Conservation (phyloP, 1,140 invertebrate genomes). For the Brachionus koreanus region DNA sequence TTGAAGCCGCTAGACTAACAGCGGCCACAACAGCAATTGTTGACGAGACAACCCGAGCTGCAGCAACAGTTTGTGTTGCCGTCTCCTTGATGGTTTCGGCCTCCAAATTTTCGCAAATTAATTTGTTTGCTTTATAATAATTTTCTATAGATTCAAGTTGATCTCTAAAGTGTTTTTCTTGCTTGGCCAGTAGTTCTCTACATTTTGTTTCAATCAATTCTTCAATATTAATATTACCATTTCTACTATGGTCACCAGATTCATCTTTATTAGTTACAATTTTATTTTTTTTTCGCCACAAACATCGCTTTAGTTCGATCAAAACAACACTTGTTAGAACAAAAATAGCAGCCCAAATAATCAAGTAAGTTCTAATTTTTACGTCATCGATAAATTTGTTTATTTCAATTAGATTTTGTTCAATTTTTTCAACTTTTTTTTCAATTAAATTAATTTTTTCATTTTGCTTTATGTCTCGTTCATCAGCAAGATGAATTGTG, state of each 20-base stretch:
- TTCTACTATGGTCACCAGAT: neutral
- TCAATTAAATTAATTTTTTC: conserved; percentile 29
- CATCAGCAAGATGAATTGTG: conserved; percentile 67
- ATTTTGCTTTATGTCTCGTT: conserved; percentile 62
- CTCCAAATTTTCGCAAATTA: neutral
- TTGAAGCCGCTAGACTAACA: conserved; percentile 10
- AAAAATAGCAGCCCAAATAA: neutral
- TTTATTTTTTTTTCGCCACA: neutral
- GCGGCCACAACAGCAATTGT: conserved; percentile 16
- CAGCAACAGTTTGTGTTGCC: neutral
- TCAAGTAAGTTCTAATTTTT: neutral
- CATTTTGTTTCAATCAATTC: neutral
- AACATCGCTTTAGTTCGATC: neutral
- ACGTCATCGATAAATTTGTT: neutral
- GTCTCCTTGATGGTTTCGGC: neutral
- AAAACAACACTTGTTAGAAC: neutral
- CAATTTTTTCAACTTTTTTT: conserved; percentile 33
- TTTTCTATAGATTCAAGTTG: neutral
- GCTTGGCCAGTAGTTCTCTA: neutral
- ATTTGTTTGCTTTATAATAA: neutral
- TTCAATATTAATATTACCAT: neutral
- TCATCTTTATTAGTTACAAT: neutral
- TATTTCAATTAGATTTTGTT: neutral
- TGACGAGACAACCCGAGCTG: neutral
- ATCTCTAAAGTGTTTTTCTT: neutral